Conservation (phyloP, 35 echinoderm and acorn worm genomes). For the Apostichopus japonicus region DNA sequence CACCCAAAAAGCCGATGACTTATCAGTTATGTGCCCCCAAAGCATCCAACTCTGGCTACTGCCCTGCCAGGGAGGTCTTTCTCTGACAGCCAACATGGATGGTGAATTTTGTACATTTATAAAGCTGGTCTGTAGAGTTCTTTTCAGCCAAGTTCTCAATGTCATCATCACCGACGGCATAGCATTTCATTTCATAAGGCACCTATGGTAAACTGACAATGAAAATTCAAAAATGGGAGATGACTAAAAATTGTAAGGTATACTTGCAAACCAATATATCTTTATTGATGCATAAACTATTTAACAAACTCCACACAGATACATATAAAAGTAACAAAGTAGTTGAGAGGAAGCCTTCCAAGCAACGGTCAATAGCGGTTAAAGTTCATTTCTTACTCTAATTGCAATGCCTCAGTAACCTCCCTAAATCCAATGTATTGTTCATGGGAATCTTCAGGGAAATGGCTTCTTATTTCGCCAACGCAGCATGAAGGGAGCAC, state of each 20-base stretch:
- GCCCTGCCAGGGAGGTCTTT: too few species aligned
- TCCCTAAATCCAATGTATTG: neutral
- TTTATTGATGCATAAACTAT: conserved; percentile 2
- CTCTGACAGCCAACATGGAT: too few species aligned
- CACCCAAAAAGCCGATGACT: too few species aligned
- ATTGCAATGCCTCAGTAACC: neutral
- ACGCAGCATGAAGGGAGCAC: neutral
- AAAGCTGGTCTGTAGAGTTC: too few species aligned
- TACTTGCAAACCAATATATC: neutral
- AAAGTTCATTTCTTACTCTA: neutral
- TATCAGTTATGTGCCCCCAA: too few species aligned
- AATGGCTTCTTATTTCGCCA: too few species aligned
- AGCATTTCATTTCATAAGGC: neutral
- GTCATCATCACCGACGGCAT: too few species aligned
- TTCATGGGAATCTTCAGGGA: too few species aligned
- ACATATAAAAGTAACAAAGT: neutral
- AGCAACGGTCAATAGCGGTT: neutral
- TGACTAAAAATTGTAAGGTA: conserved; percentile 14
- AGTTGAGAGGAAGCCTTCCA: neutral
- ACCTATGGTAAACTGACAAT: neutral
- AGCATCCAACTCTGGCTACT: too few species aligned
- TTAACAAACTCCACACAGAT: conserved; percentile 14
- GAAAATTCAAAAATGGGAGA: neutral
- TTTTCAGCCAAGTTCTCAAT: too few species aligned
- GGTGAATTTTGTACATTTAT: too few species aligned